Evolutionary conservation across 2,888 invertebrate species (phyloP), one percentile per base, ranked within the genome.

Genomic region (Schizotus pectinicornis): DNA sequence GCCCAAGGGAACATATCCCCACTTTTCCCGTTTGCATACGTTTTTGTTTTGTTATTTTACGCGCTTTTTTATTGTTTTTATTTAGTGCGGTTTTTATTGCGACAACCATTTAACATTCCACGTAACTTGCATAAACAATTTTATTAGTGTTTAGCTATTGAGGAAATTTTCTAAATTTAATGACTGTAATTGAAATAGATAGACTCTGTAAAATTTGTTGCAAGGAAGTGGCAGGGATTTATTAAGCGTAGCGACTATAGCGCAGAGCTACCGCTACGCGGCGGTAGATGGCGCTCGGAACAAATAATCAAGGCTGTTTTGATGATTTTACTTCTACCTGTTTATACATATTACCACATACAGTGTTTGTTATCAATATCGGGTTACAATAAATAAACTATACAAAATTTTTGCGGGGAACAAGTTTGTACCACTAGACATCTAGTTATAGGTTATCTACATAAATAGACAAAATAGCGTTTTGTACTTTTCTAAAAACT

Each of bases 331-430:
- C 41, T 55, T 58, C 52, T 52, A 58, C 42, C 31, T 43, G 13
- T 32, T 37, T 43, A 53, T 46, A 58, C 57, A 53, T 41, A 47
- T 42, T 22, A 48, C 11, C 46, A n/a, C 8, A 9, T 37, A 47
- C 22, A 39, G 36, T 53, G 22, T 22, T 22, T 22, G 34, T n/a
- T 53, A 50, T 33, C 42, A 52, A 47, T 48, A 30, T 49, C 12
- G 8, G 37, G 37, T 41, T 54, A 59, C 59, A 59, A 59, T 59
- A 59, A 59, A 59, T 59, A 49, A 45, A 43, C 54, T 59, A 59
- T 59, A 59, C 54, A 59, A 54, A 42, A 53, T 32, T 35, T 48
- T 38, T 30, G 34, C n/a, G 41, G 51, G 45, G 51, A 56, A 56
- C 49, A 38, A 43, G 47, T 54, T 54, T 47, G 54, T 54, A 53